phyloP scores from a whole-genome alignment of 2,888 invertebrate species.

The Dasypolia templi region DNA sequence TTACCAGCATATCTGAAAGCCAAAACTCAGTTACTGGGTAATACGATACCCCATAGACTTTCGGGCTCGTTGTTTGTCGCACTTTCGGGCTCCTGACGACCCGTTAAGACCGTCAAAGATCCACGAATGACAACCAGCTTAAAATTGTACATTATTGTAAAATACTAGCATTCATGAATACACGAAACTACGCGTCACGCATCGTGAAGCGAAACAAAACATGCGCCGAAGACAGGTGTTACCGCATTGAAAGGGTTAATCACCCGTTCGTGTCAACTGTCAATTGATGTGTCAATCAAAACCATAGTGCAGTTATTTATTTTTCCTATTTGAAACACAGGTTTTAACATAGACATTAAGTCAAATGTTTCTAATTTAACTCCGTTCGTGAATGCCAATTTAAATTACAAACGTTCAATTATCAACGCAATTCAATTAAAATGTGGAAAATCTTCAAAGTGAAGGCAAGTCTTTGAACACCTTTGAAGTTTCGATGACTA shows the following conservation, averaged over 20 bases:
- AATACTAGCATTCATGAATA: conserved; percentile 19
- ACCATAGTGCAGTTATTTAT: conserved; percentile 39
- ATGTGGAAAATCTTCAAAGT: conserved; percentile 53
- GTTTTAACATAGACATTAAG: neutral
- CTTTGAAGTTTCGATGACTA: conserved; percentile 59
- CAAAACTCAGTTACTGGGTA: neutral
- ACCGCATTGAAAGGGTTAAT: conserved; percentile 56
- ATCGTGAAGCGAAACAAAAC: conserved; percentile 38
- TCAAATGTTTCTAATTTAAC: conserved; percentile 2
- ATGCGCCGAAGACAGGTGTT: conserved; percentile 35
- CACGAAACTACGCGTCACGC: conserved; percentile 39
- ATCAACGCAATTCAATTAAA: conserved; percentile 50
- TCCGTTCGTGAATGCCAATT: neutral
- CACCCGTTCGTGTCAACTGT: conserved; percentile 42
- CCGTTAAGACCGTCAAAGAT: neutral
- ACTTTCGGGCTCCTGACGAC: neutral
- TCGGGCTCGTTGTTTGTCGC: neutral
- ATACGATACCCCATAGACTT: neutral
- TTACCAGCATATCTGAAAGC: neutral
- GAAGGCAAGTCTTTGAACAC: conserved; percentile 41
- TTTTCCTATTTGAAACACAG: neutral
- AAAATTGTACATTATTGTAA: conserved; percentile 3
- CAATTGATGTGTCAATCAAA: conserved; percentile 40
- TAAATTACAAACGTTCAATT: conserved; percentile 43
- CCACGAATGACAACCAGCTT: neutral